Percentiles rank a stretch among this genome's conserved stretches.
These are phyloP conservation scores for Sebastes oblongus DNA, from an alignment of 2,797 vertebrate species.

Conservation along the genomic window DNA sequence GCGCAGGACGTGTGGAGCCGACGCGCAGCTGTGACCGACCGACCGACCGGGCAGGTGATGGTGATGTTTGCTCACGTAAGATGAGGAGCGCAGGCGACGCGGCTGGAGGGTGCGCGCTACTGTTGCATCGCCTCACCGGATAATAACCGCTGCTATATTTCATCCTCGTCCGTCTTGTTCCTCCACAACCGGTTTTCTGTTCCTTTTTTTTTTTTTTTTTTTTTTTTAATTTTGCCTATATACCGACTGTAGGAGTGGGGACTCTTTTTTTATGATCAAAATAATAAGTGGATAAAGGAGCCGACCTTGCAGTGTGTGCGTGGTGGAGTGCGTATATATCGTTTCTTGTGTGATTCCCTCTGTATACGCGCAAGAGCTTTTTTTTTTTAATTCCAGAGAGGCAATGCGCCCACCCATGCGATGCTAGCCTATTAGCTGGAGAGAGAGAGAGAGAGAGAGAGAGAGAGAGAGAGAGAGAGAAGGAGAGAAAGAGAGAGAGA, in stretches of 20 bases:
- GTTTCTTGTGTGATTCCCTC: constrained; percentile 63
- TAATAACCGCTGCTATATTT: constrained; percentile 73
- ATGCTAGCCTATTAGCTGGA: constrained; percentile 81
- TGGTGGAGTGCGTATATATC: constrained; percentile 59
- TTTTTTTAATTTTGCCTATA: background rate
- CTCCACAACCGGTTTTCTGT: constrained; percentile 21
- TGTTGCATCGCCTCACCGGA: constrained; percentile 83
- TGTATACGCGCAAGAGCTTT: constrained; percentile 56
- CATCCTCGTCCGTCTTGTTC: constrained; percentile 40
- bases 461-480: constrained; percentile 40
- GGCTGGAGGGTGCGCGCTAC: constrained; percentile 80
- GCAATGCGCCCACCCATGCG: constrained; percentile 81
- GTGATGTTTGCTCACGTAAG: constrained; percentile 81
- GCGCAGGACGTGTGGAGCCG: constrained; percentile 77
- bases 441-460: constrained; percentile 49
- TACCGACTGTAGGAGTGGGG: constrained; percentile 17
- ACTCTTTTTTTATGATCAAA: constrained; percentile 44
- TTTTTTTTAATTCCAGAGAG: constrained; percentile 69
- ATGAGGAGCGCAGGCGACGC: constrained; percentile 75
- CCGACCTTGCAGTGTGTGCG: constrained; percentile 61
- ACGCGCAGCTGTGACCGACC: constrained; percentile 57
- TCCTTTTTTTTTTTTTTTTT: background rate
- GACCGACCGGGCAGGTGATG: constrained; percentile 73
- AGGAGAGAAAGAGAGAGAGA: constrained; percentile 45
- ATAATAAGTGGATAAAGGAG: constrained; percentile 58